phyloP scores from a whole-genome alignment of 2,797 vertebrate genomes.

The Chlorospingus flavigularis region DNA sequence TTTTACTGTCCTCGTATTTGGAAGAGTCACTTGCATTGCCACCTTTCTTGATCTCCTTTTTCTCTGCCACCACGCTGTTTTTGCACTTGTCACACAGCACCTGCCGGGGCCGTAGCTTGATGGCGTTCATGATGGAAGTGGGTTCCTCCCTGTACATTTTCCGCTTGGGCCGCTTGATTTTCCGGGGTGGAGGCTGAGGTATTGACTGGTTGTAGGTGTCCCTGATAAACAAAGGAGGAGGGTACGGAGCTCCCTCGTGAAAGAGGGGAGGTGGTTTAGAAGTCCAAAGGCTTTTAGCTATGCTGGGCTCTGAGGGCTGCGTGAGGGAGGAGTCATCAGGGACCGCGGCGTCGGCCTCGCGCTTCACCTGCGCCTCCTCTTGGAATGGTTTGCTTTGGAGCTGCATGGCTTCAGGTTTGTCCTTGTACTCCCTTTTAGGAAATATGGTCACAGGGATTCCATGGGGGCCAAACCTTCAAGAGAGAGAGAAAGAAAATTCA shows the following conservation, averaged over 20 bases:
- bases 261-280: slow-evolving; percentile 93
- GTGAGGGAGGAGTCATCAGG: slow-evolving; percentile 65
- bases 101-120: slow-evolving; percentile 94
- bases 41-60: slow-evolving; percentile 85
- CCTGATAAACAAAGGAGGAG: slow-evolving; percentile 98
- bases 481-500: not conserved
- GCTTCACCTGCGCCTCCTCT: slow-evolving; percentile 74
- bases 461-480: slow-evolving; percentile 87
- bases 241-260: slow-evolving; percentile 94
- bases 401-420: slow-evolving; percentile 85
- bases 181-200: slow-evolving; percentile 97
- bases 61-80: slow-evolving; percentile 86
- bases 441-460: slow-evolving; percentile 90
- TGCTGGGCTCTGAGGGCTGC: slow-evolving; percentile 69
- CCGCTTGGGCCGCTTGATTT: slow-evolving; percentile 93
- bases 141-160: slow-evolving; percentile 96
- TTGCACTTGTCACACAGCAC: slow-evolving; percentile 98
- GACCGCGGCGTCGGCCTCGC: slow-evolving; percentile 72
- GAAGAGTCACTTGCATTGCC: slow-evolving; percentile 80
- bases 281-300: slow-evolving; percentile 81
- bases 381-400: slow-evolving; percentile 84
- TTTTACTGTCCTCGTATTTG: slow-evolving; percentile 86
- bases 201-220: slow-evolving; percentile 98
- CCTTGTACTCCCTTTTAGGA: slow-evolving; percentile 88
- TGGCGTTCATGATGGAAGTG: slow-evolving; percentile 97